Percentiles rank a stretch among this genome's conserved stretches.
phyloP scores from a whole-genome alignment of 2,113 vertebrate species.

The Cebus imitator region DNA sequence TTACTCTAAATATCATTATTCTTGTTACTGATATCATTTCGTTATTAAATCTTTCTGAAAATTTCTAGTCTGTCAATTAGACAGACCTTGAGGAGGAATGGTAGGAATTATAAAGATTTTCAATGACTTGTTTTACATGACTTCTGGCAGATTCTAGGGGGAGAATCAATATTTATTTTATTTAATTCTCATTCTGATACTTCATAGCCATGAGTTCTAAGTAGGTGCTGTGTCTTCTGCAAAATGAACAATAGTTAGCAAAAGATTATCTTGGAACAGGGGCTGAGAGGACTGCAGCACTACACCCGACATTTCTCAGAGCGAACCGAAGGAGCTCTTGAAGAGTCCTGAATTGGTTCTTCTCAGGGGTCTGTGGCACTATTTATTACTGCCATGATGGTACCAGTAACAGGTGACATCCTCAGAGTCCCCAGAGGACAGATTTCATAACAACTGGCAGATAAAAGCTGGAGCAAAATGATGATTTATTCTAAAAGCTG shows the following conservation, averaged over 20 bases:
- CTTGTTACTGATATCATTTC: not conserved
- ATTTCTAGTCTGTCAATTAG: not conserved
- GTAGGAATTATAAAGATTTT: not conserved
- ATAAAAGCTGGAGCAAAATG: constrained; percentile 9
- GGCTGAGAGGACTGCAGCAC: fast-evolving
- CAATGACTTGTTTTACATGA: not conserved
- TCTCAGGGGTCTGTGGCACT: not conserved
- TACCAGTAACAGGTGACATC: not conserved
- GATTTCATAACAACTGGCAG: not conserved
- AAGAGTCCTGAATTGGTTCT: fast-evolving
- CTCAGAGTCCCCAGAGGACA: not conserved
- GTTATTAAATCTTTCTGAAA: not conserved
- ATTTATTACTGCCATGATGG: not conserved
- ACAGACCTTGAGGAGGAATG: not conserved
- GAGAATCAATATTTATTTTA: not conserved
- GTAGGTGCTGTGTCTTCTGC: not conserved
- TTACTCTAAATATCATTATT: not conserved
- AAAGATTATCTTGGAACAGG: fast-evolving
- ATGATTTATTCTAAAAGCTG: not conserved
- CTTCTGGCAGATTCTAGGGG: not conserved
- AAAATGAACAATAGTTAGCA: not conserved
- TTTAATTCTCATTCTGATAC: not conserved
- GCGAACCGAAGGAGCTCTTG: too few species aligned
- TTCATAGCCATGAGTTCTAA: not conserved
- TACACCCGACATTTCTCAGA: not conserved